Evolutionary conservation across 2,797 vertebrate genomes (phyloP), one percentile per base, ranked within the genome.

Genomic region (Xiphorhynchus erythropygius): DNA sequence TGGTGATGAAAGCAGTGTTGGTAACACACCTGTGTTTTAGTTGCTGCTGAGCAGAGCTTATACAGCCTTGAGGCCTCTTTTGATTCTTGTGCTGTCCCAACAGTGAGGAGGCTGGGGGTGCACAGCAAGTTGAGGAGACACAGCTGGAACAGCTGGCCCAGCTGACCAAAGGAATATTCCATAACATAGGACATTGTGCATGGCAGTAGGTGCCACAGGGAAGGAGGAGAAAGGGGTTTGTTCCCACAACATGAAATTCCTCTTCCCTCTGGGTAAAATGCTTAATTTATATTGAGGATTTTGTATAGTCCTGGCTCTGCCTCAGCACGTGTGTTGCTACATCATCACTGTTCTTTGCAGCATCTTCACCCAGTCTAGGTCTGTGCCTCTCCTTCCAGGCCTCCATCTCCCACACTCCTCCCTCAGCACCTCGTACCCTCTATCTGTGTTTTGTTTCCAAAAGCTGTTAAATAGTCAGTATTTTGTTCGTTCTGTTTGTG

Each of bases 141-240:
- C 32, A 44, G 39, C 27, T 37, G 28, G 49, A 63, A 35, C 30
- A 78, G 35, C 49, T 69, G 39, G 5, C 8, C n/a, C 1, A 2
- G 0, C 15, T 56, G 33, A 25, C 37, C 62, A 41, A 11, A 28
- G 41, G 28, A 5, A 23, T 7, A 5, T 24, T 52, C 13, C 23
- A 4, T 25, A 25, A 7, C 7, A 44, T 4, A 6, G 2, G 35
- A 5, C 7, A 10, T 14, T 0, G 0, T 28, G 23, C 18, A 30
- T 1, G 3, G 14, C 33, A 60, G 4, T 23, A 30, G n/a, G 75
- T 75, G 12, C 44, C 4, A 0, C 2, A 19, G 49, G 41, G 52
- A 55, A 35, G 37, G 4, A 57, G 35, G 11, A 73, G 21, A 17
- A 73, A 30, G 4, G 18, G 11, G 0, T 19, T 1, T 8, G 0